Evolutionary conservation across 2,797 vertebrate genomes (phyloP), one percentile per base, ranked within the genome.

Genomic region (Thamnophis elegans): DNA sequence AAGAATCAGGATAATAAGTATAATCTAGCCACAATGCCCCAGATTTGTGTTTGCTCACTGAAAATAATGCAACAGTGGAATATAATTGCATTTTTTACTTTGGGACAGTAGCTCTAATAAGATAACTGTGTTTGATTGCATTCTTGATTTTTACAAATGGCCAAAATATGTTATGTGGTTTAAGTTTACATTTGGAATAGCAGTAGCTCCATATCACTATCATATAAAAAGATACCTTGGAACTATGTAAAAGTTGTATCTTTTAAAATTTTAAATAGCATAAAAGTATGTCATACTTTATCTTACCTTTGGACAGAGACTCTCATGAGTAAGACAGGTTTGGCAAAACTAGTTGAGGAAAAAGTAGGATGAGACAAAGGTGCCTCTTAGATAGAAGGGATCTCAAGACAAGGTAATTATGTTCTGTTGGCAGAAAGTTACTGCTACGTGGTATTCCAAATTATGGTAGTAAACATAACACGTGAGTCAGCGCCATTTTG

Each of bases 161-260:
- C 68, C 56, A n/a, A 89, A 58, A 89, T 91, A 89, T 88, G 85
- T 88, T 22, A 92, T 10, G 92, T 54, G 90, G 88, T 94, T 95
- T 20, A 25, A 82, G 22, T 47, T 82, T 82, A 82, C 47, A 47
- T 82, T 82, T 47, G 20, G 42, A 82, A 82, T 25, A 82, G 78
- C 20, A 82, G 36, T 47, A 25, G 20, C 78, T 82, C 25, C 1
- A 10, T 87, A 92, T 68, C 90, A 96, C 91, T 91, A 58, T 51
- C 95, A 85, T 94, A 94, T 94, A 89, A 56, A 7, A 47, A 85
- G 28, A 62, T 16, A n/a, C 90, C 90, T 93, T n/a, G 26, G 87
- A 95, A 94, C 22, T 94, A 78, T 95, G 20, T 95, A 95, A 90
- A 96, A 68, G 95, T 65, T 88, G 14, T 26, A 53, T 73, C 36